These are phyloP conservation scores for Accipiter superciliosus DNA, from an alignment of 2,797 vertebrate species.

Conservation along the genomic window DNA sequence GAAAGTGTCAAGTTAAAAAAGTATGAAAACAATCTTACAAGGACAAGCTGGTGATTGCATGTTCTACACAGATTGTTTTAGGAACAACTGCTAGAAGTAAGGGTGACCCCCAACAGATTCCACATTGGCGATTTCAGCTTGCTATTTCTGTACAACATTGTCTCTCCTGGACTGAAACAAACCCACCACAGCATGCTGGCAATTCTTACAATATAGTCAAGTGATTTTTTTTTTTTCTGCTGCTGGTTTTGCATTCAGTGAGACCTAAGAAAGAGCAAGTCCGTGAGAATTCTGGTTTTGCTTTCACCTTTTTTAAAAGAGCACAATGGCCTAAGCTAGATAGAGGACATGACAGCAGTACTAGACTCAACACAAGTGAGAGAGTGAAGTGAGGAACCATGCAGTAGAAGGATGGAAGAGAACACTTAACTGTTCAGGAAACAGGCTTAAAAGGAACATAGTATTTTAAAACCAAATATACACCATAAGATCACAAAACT, in stretches of 20 bases:
- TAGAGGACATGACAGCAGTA: slow-evolving; percentile 39
- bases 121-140: neutral
- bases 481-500: slow-evolving; percentile 58
- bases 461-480: slow-evolving; percentile 58
- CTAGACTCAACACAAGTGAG: slow-evolving; percentile 40
- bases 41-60: slow-evolving; percentile 62
- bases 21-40: slow-evolving; percentile 69
- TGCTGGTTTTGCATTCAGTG: slow-evolving; percentile 64
- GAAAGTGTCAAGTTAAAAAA: slow-evolving; percentile 69
- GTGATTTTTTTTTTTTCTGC: neutral
- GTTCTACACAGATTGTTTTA: slow-evolving; percentile 52
- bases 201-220: neutral
- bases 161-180: slow-evolving; percentile 45
- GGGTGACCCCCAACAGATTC: slow-evolving; percentile 17
- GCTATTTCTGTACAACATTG: slow-evolving; percentile 24
- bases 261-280: slow-evolving; percentile 40
- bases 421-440: slow-evolving; percentile 9
- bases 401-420: slow-evolving; percentile 37
- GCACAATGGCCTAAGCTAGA: slow-evolving; percentile 22
- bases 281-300: slow-evolving; percentile 7
- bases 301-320: slow-evolving; percentile 48
- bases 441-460: slow-evolving; percentile 59
- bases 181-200: slow-evolving; percentile 29
- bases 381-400: slow-evolving; percentile 43
- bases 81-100: slow-evolving; percentile 11